A percentile compares a stretch with the other conserved stretches of the same genome.
Conservation (phyloP, 2,797 vertebrate genomes). For the Aphelocoma californica region DNA sequence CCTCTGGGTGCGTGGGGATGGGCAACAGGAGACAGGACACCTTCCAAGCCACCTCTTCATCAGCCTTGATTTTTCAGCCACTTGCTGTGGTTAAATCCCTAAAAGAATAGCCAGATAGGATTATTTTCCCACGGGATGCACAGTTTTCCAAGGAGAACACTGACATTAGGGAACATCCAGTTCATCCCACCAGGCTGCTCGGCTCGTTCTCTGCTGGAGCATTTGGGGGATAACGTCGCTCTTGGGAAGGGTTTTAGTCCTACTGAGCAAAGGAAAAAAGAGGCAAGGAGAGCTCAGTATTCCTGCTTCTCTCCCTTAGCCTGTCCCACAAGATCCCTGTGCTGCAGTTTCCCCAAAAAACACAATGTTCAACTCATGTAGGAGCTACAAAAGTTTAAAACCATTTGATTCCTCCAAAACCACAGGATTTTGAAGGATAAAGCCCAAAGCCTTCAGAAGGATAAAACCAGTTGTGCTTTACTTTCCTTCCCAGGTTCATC, state of each 20-base stretch:
- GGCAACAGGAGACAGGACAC: background rate
- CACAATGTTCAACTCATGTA: rapidly evolving
- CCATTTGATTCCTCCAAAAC: background rate
- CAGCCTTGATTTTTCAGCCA: background rate
- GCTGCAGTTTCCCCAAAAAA: background rate
- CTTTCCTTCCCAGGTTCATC: background rate
- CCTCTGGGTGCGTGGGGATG: rapidly evolving
- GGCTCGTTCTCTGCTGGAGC: rapidly evolving
- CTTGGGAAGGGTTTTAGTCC: background rate
- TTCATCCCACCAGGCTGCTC: background rate
- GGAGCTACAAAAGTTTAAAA: background rate
- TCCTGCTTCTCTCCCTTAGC: background rate
- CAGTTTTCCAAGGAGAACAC: too few relatives aligned
- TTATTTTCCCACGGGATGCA: background rate
- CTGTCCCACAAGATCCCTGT: rapidly evolving
- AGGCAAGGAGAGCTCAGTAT: background rate
- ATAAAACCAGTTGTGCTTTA: background rate
- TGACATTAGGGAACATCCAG: background rate
- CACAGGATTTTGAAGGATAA: background rate
- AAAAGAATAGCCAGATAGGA: background rate
- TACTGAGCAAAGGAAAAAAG: background rate
- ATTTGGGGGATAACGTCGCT: rapidly evolving
- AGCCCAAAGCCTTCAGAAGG: background rate
- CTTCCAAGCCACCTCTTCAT: too few relatives aligned
- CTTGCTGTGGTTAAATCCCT: background rate